Evolutionary conservation across 2,113 vertebrate species (phyloP), one percentile per base, ranked within the genome.

Genomic region (Sprattus sprattus): DNA sequence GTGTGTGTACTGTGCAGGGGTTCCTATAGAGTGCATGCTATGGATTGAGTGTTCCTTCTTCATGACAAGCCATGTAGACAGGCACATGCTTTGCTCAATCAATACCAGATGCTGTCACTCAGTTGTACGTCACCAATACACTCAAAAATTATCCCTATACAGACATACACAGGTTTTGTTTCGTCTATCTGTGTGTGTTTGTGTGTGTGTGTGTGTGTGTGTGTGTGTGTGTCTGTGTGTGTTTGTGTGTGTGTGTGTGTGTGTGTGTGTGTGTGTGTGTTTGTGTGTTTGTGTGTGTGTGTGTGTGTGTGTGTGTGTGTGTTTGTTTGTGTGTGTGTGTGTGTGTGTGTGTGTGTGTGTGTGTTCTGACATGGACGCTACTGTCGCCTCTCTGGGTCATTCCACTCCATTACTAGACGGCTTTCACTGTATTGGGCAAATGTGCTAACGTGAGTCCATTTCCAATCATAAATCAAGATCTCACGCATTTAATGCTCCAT

Each of bases 381-480:
- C 4, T 78, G 13, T 15, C 71, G 4, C 10, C 8, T 0, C 1
- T n/a, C 64, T 8, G 64, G 64, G 2, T 9, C 64, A 25, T 28
- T 67, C 22, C 10, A 28, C 6, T 16, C 11, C 15, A 78, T 71
- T 32, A 32, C 11, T 28, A 78, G 39, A 32, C 28, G 15, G 28
- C 25, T 16, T 11, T 75, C 71, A 2, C 28, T 44, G 71, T 4
- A 78, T 78, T 28, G 39, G 71, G 71, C 71, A 39, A 39, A 39
- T 39, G 71, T 78, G 71, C 71, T 78, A n/a, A 18, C 80, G 32
- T 78, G 81, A 44, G 32, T 82, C 28, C 52, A 89, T 84, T 87
- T 83, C 49, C n/a, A 83, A 85, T 60, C 45, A 87, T 89, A 88
- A 85, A 89, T 86, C 88, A 87, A 57, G 81, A 81, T 82, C 87